Percentiles rank a stretch among this genome's conserved stretches.
Evolutionary conservation across 1,140 invertebrate genomes (phyloP).

Genomic region (Bombus confusus): DNA sequence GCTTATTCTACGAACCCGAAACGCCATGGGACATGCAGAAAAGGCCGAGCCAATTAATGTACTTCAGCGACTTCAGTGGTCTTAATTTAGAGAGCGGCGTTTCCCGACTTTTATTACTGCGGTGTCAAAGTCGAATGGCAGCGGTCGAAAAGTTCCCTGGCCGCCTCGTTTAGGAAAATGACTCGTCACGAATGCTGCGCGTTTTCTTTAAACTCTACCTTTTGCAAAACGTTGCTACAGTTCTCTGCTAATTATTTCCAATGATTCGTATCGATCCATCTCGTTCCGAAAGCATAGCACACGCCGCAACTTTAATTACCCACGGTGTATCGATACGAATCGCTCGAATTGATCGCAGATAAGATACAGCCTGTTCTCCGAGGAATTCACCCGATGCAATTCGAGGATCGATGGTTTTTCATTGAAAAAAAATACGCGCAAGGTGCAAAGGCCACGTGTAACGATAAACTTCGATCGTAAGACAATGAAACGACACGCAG

Average conservation of each 20-base stretch:
- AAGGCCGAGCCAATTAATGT: conserved; percentile 38
- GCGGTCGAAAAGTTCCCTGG: not conserved
- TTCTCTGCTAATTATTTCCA: not conserved
- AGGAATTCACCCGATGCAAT: not conserved
- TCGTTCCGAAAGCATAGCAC: no score
- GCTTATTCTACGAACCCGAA: not conserved
- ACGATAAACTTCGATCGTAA: conserved; percentile 6
- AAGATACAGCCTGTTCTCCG: not conserved
- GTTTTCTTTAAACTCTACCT: no score
- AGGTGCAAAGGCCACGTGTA: conserved; percentile 3
- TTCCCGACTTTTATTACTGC: conserved; percentile 41
- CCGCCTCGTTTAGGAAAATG: not conserved
- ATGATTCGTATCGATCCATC: not conserved
- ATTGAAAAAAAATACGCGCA: not conserved
- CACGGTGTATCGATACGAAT: not conserved
- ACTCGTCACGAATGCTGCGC: not conserved
- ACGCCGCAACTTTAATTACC: not conserved
- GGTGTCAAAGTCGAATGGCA: conserved; percentile 16
- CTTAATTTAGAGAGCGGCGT: conserved; percentile 45
- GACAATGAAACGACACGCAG: not conserved
- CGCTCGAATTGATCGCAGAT: not conserved
- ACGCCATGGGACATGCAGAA: not conserved
- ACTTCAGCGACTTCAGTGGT: conserved; percentile 31
- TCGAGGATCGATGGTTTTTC: not conserved
- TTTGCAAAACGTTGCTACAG: not conserved